A percentile compares a stretch with the other conserved stretches of the same genome.
phyloP scores from a whole-genome alignment of 2,888 invertebrate species.

The Euspilapteryx auroguttella region DNA sequence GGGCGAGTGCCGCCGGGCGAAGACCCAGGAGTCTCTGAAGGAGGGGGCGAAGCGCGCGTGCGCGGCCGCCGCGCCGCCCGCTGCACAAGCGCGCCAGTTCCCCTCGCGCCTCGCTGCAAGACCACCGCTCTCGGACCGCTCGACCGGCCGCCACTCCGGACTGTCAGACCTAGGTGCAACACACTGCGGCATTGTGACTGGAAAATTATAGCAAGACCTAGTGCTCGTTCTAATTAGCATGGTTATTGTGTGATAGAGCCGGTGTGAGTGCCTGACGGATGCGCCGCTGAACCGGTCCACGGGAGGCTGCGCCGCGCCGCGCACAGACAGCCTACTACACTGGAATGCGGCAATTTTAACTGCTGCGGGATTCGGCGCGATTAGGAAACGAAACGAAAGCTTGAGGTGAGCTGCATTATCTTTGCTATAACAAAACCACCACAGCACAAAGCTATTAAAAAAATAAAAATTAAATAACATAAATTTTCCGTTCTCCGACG shows the following conservation, averaged over 20 bases:
- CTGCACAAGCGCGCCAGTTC: too few relatives aligned
- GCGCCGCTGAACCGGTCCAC: slow-evolving; percentile 3
- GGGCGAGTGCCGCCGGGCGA: slow-evolving; percentile 4
- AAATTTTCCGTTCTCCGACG: too few relatives aligned
- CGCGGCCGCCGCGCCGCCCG: too few relatives aligned
- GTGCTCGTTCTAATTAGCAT: slow-evolving; percentile 19
- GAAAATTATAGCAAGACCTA: slow-evolving; percentile 16
- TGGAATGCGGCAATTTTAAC: slow-evolving; percentile 61
- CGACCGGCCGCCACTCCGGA: background rate
- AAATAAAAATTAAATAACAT: too few relatives aligned
- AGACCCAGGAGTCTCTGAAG: slow-evolving; percentile 3
- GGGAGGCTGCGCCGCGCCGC: slow-evolving; percentile 51
- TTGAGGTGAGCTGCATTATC: slow-evolving; percentile 7
- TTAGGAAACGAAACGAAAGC: slow-evolving; percentile 37
- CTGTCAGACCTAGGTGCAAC: slow-evolving; percentile 22
- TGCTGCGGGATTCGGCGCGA: slow-evolving; percentile 50
- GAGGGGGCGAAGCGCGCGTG: background rate
- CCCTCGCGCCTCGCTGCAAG: background rate
- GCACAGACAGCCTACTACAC: slow-evolving; percentile 18
- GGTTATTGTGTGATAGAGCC: slow-evolving; percentile 39
- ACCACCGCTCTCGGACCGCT: background rate
- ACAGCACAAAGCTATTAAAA: too few relatives aligned
- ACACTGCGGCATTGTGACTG: slow-evolving; percentile 20
- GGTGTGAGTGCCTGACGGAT: slow-evolving; percentile 16
- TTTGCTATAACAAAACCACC: too few relatives aligned